Evolutionary conservation across 2,113 vertebrate species (phyloP).

Genomic region (Scalopus aquaticus): DNA sequence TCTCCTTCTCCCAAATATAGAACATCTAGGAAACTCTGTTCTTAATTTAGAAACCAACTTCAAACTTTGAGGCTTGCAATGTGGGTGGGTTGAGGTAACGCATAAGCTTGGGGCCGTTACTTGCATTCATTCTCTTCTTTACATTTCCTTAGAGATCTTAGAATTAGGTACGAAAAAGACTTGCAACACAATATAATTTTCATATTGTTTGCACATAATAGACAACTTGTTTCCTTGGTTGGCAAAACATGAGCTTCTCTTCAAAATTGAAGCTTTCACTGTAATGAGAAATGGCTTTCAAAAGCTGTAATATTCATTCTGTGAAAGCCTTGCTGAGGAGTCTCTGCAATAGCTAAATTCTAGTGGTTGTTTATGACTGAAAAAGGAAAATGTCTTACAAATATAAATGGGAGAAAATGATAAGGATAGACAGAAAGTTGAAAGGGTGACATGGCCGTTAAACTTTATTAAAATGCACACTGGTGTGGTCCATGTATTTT

Average conservation of each 20-base stretch:
- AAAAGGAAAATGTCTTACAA: conserved; percentile 2
- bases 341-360: neutral
- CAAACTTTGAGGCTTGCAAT: neutral
- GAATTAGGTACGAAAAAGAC: conserved; percentile 1
- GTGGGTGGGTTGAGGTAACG: neutral
- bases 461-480: neutral
- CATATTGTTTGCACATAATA: neutral
- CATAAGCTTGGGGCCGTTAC: neutral
- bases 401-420: neutral
- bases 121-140: neutral
- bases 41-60: conserved; percentile 59
- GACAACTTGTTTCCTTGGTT: neutral
- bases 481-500: neutral
- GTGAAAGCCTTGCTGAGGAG: neutral
- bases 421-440: neutral
- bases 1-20: conserved; percentile 65
- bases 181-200: conserved; percentile 17
- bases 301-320: conserved; percentile 9
- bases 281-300: neutral
- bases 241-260: conserved; percentile 44
- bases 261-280: conserved; percentile 48
- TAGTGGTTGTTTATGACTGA: neutral
- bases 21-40: conserved; percentile 56
- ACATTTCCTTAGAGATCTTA: neutral
- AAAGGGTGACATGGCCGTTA: neutral